phyloP scores from a whole-genome alignment of 2,113 vertebrate genomes.

The Rhabdornis inornatus region DNA sequence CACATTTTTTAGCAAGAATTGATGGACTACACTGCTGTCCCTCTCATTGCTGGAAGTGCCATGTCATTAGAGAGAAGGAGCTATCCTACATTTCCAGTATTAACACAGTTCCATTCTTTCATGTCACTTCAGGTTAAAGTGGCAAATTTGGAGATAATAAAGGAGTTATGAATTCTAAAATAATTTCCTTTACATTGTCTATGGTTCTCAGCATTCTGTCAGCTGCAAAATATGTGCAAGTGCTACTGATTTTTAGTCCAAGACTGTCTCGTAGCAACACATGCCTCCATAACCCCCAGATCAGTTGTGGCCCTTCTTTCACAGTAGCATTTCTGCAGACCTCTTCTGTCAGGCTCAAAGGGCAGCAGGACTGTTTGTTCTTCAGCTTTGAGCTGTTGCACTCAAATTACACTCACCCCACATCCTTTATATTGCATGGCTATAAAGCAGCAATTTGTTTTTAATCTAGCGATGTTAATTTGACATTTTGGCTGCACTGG shows the following conservation, averaged over 20 bases:
- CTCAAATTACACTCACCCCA: not conserved
- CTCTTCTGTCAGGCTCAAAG: not conserved
- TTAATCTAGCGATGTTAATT: not conserved
- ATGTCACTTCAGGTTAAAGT: not conserved
- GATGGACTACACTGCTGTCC: not conserved
- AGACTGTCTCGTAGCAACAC: not conserved
- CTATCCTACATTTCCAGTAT: not conserved
- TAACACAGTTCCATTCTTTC: not conserved
- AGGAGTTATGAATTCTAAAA: not conserved
- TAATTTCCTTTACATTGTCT: not conserved
- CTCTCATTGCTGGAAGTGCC: not conserved
- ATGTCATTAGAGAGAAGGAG: not conserved
- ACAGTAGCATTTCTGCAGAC: not conserved
- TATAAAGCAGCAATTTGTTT: not conserved
- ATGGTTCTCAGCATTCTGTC: not conserved
- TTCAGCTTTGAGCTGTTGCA: not conserved
- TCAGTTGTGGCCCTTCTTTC: not conserved
- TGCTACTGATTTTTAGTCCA: not conserved
- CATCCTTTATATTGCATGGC: not conserved
- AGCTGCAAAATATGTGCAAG: not conserved
- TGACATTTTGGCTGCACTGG: not conserved
- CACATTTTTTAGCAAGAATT: not conserved
- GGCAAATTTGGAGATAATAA: not conserved
- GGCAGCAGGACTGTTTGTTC: not conserved
- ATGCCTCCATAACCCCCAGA: not conserved